Conservation (phyloP, 2,888 invertebrate species). For the Dasysyrphus albostriatus region DNA sequence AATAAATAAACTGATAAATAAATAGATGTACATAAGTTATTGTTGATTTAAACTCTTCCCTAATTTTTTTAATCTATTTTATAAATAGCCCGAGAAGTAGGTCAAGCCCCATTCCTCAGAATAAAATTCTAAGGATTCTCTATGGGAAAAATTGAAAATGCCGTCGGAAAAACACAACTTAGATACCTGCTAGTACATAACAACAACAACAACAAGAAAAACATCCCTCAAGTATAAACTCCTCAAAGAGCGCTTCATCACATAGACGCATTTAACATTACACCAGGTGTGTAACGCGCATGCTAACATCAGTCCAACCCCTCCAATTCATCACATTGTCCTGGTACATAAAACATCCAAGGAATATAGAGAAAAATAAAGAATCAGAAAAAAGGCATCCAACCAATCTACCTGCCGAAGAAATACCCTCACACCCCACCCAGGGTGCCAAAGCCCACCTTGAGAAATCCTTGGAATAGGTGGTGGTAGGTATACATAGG, state of each 20-base stretch:
- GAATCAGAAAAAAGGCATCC: constrained; percentile 77
- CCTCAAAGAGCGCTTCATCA: constrained; percentile 38
- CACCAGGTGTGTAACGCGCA: constrained; percentile 75
- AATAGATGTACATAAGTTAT: too few species aligned
- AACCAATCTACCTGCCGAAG: constrained; percentile 84
- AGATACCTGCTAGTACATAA: neutral
- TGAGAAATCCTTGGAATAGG: constrained; percentile 29
- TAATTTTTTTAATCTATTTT: too few species aligned
- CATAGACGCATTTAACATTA: constrained; percentile 69
- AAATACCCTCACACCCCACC: constrained; percentile 74
- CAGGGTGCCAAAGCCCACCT: constrained; percentile 20
- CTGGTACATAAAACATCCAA: constrained; percentile 50
- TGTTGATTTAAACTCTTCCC: too few species aligned
- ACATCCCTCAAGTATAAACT: constrained; percentile 42
- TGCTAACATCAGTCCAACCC: constrained; percentile 72
- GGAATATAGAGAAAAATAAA: constrained; percentile 45
- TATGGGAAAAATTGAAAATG: neutral
- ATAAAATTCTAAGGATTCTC: neutral
- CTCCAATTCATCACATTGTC: constrained; percentile 64
- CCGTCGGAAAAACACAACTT: constrained; percentile 60
- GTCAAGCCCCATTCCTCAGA: neutral
- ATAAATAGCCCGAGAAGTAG: neutral
- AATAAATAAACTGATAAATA: too few species aligned
- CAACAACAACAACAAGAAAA: constrained; percentile 28
- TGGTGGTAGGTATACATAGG: neutral